Conservation (phyloP, 2,797 vertebrate species). For the Toxotes lorentzi region DNA sequence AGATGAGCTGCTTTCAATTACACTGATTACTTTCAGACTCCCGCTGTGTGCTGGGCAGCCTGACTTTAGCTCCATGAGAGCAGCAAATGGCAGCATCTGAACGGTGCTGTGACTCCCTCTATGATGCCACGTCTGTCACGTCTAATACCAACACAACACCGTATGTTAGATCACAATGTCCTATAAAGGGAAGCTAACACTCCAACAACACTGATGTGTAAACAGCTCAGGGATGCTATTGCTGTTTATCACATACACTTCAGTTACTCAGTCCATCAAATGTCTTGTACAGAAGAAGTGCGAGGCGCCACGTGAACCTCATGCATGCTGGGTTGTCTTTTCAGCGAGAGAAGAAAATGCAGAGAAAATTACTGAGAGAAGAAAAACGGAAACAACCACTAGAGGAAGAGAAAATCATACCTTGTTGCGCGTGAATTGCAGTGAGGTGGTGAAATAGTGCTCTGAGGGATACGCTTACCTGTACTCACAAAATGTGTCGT, state of each 20-base stretch:
- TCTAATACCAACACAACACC: constrained; percentile 51
- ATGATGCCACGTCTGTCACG: constrained; percentile 55
- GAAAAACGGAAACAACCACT: constrained; percentile 19
- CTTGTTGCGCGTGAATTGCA: constrained; percentile 38
- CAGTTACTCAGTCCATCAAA: constrained; percentile 79
- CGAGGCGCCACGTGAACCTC: constrained; percentile 71
- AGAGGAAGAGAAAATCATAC: constrained; percentile 34
- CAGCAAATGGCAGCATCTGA: constrained; percentile 58
- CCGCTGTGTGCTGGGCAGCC: constrained; percentile 62
- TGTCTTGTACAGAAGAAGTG: constrained; percentile 68
- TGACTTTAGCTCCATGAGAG: constrained; percentile 55
- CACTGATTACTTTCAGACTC: constrained; percentile 75
- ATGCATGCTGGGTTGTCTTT: constrained; percentile 77
- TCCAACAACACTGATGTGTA: constrained; percentile 61
- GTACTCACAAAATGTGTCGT: constrained; percentile 98
- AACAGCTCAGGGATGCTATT: constrained; percentile 68
- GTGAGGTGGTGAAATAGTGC: constrained; percentile 42
- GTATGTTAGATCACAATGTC: constrained; percentile 34
- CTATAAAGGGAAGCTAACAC: constrained; percentile 55
- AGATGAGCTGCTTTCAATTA: constrained; percentile 81
- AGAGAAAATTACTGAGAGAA: constrained; percentile 62
- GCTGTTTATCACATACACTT: constrained; percentile 80
- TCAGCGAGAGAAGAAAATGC: constrained; percentile 67
- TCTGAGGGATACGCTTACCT: constrained; percentile 86
- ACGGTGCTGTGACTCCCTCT: constrained; percentile 39